Evolutionary conservation across 2,888 invertebrate species (phyloP), one percentile per base, ranked within the genome.

Genomic region (Trachelus troglodyta): DNA sequence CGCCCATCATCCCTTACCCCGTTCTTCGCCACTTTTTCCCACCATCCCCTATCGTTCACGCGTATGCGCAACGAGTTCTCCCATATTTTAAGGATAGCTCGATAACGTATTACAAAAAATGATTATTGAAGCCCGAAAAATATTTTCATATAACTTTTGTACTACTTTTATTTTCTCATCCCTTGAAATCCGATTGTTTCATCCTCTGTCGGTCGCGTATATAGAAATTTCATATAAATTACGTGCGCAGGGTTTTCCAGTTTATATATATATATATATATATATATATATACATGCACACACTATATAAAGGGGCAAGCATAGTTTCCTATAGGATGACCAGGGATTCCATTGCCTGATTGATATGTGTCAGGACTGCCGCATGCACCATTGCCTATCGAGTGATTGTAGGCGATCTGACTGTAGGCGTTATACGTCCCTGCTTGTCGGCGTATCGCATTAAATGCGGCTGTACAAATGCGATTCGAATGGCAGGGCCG

Each of bases 291-390:
- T 31, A 74, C 0, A 35, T 1, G 3, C 1, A 35, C 12, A 35
- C 35, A 35, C 35, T 35, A 0, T 35, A 35, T 69, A 69, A 71
- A 40, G 76, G 12, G 73, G 69, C 40, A 34, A 56, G 76, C 76
- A 56, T 9, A 56, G 23, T 1, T 56, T 56, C 56, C 56, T 56
- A 9, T 56, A 1, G 6, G 23, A 56, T 23, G 2, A 9, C 6
- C 74, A 69, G 83, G 84, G 85, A 86, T 88, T 86, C 85, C 85
- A 88, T 87, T 83, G 84, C 80, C 81, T 88, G 88, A 89, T 89
- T 89, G 89, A 89, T 88, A 86, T 86, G 87, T 87, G 89, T 89
- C 56, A 56, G 56, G 85, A 86, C 83, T 82, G 85, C 83, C 85
- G 84, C 85, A 88, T 84, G 86, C 85, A 86, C 81, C 83, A 83